Conservation (phyloP, 2,113 vertebrate species). For the Actenoides hombroni region DNA sequence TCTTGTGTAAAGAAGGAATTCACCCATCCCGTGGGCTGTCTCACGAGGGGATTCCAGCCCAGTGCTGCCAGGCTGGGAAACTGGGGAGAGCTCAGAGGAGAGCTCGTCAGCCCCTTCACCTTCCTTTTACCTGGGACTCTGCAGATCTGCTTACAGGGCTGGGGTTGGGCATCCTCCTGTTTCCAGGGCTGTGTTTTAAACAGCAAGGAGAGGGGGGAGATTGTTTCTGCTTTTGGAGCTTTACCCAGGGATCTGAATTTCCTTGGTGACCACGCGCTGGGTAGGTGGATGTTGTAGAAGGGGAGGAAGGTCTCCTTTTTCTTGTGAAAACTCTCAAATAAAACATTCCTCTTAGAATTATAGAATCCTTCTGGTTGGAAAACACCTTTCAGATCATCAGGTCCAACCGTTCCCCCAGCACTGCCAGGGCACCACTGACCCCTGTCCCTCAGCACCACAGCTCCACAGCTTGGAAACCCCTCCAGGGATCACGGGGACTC, state of each 20-base stretch:
- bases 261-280: neutral
- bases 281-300: neutral
- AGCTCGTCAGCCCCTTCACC: neutral
- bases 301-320: neutral
- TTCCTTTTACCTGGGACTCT: neutral
- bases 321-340: neutral
- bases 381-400: too few species aligned
- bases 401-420: too few species aligned
- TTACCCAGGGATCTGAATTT: neutral
- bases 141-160: neutral
- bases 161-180: neutral
- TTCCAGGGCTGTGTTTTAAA: neutral
- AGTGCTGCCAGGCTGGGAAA: neutral
- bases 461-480: too few species aligned
- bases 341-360: neutral
- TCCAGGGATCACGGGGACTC: too few species aligned
- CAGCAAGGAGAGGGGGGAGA: neutral
- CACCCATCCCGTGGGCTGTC: neutral
- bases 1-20: constrained; percentile 16
- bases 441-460: too few species aligned
- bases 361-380: neutral
- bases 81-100: neutral
- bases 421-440: too few species aligned
- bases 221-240: neutral
- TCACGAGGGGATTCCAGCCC: neutral